Evolutionary conservation across 2,888 invertebrate species (phyloP).

Genomic region (Zygaena filipendulae): DNA sequence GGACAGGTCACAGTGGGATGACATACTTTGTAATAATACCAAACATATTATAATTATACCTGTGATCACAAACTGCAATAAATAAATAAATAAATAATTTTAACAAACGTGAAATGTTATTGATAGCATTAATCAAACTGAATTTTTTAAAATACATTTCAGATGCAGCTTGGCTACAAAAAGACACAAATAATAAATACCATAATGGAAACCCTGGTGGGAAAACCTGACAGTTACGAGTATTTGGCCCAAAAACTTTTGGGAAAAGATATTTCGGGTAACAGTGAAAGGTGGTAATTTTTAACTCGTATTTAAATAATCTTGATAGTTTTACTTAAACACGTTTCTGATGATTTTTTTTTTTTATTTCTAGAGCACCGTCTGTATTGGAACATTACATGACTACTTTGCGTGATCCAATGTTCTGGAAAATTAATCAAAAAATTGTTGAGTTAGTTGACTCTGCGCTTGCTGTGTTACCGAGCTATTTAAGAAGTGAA

Average conservation of each 20-base stretch:
- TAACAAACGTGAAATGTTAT: no score
- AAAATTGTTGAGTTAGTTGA: constrained; percentile 67
- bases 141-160: constrained; percentile 31
- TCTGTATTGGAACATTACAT: constrained; percentile 57
- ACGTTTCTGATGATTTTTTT: no score
- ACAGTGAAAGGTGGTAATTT: constrained; percentile 28
- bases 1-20: no score
- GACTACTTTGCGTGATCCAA: constrained; percentile 75
- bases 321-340: constrained; percentile 8
- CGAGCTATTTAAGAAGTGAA: constrained; percentile 69
- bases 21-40: no score
- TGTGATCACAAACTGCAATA: no score
- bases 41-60: no score
- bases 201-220: constrained; percentile 47
- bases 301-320: constrained; percentile 10
- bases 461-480: constrained; percentile 64
- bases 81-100: no score
- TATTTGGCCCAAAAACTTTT: constrained; percentile 32
- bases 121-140: no score
- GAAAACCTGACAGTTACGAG: constrained; percentile 42
- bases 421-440: constrained; percentile 75
- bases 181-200: constrained; percentile 52
- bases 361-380: no score
- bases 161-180: constrained; percentile 40
- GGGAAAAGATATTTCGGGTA: constrained; percentile 22